Conservation (phyloP, 2,113 vertebrate genomes). For the Melanerpes formicivorus region DNA sequence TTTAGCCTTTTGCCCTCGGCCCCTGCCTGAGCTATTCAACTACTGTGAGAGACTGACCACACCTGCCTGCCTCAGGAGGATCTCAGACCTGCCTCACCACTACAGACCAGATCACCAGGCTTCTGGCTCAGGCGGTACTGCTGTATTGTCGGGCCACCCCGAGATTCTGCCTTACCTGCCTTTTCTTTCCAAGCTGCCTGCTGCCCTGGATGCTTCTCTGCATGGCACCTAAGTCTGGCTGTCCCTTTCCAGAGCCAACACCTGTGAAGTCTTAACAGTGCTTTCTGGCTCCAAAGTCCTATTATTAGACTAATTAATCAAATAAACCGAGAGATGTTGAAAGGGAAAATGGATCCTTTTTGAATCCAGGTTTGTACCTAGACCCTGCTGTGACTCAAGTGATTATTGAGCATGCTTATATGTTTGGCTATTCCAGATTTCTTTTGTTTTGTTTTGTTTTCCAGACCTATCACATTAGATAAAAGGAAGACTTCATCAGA, state of each 20-base stretch:
- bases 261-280: not conserved
- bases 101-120: accelerated
- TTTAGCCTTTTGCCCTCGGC: not conserved
- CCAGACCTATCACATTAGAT: not conserved
- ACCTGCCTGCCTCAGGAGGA: too few relatives aligned
- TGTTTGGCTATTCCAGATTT: not conserved
- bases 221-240: not conserved
- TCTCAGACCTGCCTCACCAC: not conserved
- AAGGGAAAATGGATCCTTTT: not conserved
- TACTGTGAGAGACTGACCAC: accelerated
- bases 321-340: not conserved
- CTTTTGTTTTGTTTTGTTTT: not conserved
- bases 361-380: not conserved
- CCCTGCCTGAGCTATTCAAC: not conserved
- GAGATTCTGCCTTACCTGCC: not conserved
- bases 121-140: not conserved
- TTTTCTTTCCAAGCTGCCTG: not conserved
- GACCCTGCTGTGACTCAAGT: not conserved
- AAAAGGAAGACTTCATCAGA: not conserved
- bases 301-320: not conserved
- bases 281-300: not conserved
- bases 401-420: not conserved
- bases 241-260: not conserved
- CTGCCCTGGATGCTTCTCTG: not conserved
- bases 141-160: accelerated